Conservation (phyloP, 2,888 invertebrate genomes). For the Copidosoma aretas region DNA sequence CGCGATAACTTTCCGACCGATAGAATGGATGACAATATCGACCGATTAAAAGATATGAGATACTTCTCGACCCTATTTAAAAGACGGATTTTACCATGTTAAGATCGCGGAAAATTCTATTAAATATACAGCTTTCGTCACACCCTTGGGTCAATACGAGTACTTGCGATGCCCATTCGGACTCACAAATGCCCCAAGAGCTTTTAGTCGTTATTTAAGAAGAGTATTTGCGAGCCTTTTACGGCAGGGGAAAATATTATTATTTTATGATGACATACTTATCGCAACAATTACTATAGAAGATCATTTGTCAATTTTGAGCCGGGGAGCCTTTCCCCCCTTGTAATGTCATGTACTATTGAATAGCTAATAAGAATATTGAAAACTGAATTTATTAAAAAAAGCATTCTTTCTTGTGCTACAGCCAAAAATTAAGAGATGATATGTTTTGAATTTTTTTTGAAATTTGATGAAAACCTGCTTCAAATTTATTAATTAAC, state of each 20-base stretch:
- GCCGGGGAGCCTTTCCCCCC: too few relatives aligned
- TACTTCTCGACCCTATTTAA: conserved; percentile 16
- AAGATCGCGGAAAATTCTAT: conserved; percentile 3
- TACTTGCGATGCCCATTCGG: conserved; percentile 1
- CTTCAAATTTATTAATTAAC: too few relatives aligned
- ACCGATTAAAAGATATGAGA: conserved; percentile 14
- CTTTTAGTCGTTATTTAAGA: conserved; percentile 8
- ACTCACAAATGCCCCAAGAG: conserved; percentile 2
- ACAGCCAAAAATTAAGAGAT: too few relatives aligned
- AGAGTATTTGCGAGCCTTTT: conserved; percentile 22
- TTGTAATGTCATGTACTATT: too few relatives aligned
- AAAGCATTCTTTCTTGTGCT: too few relatives aligned
- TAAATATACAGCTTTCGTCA: conserved; percentile 4
- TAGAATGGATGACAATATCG: conserved; percentile 25
- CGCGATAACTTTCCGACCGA: conserved; percentile 19
- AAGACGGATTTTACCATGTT: conserved; percentile 7
- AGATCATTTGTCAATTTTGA: conserved; percentile 22
- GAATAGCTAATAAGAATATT: too few relatives aligned
- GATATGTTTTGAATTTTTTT: too few relatives aligned
- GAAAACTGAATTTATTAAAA: too few relatives aligned
- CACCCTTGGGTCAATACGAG: background rate
- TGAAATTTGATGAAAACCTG: too few relatives aligned
- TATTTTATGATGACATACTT: conserved; percentile 29
- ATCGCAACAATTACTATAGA: conserved; percentile 22
- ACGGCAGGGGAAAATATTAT: conserved; percentile 18